A percentile compares a stretch with the other conserved stretches of the same genome.
These are phyloP conservation scores for Pogonognathellus flavescens DNA, from an alignment of 1,140 invertebrate species.

Conservation along the genomic window DNA sequence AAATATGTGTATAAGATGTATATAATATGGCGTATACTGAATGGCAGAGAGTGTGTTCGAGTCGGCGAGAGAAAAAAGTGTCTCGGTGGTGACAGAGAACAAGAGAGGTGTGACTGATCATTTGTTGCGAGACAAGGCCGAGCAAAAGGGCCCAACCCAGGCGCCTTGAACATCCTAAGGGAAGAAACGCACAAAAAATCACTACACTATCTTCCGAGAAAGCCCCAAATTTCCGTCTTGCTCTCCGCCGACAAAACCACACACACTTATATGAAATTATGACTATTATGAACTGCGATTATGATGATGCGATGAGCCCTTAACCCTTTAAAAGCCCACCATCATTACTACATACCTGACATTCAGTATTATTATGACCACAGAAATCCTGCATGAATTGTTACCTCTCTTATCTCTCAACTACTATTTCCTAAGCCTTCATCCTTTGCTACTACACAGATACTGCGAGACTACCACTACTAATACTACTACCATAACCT, in stretches of 20 bases:
- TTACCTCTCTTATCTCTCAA: conserved; percentile 7
- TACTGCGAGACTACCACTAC: background rate
- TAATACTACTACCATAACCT: background rate
- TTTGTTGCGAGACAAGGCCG: conserved; percentile 68
- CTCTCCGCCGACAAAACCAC: conserved; percentile 58
- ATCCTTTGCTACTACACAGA: too few relatives aligned
- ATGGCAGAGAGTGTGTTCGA: background rate
- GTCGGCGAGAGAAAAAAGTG: conserved; percentile 63
- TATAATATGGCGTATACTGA: background rate
- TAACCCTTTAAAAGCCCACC: conserved; percentile 45
- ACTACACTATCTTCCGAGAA: conserved; percentile 55
- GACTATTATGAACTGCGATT: conserved; percentile 52
- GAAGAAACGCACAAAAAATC: conserved; percentile 54
- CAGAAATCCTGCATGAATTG: conserved; percentile 12
- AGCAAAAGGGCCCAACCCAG: conserved; percentile 65
- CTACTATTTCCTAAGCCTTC: background rate
- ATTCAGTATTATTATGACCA: conserved; percentile 5
- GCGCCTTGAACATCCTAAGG: conserved; percentile 65
- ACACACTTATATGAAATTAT: conserved; percentile 58
- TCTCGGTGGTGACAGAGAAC: conserved; percentile 66
- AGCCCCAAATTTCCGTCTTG: conserved; percentile 59
- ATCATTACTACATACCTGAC: conserved; percentile 38
- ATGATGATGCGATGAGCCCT: conserved; percentile 55
- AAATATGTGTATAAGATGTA: background rate
- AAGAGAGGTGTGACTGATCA: conserved; percentile 68